phyloP scores from a whole-genome alignment of 2,888 invertebrate species.

The Criorhina ranunculi region DNA sequence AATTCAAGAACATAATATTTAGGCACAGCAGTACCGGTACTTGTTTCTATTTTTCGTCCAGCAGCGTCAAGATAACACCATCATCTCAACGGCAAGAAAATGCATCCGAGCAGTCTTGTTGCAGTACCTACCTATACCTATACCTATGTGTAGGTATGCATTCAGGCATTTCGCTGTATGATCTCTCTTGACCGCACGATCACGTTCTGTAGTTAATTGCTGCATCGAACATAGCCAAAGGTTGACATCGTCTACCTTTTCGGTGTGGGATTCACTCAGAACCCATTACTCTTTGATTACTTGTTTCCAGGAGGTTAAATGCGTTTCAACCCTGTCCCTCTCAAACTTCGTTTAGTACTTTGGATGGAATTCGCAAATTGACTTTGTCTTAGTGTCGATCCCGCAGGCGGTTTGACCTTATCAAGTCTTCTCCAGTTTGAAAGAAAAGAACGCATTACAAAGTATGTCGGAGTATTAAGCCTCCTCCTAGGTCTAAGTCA shows the following conservation, averaged over 20 bases:
- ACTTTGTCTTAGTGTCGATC: conserved; percentile 47
- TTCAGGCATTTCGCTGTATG: conserved; percentile 69
- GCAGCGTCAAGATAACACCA: conserved; percentile 62
- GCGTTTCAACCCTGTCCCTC: conserved; percentile 67
- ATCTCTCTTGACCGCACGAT: conserved; percentile 75
- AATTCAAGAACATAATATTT: conserved; percentile 68
- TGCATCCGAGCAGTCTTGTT: conserved; percentile 34
- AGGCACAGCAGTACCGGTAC: conserved; percentile 51
- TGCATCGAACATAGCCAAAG: conserved; percentile 76
- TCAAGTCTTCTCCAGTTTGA: conserved; percentile 10
- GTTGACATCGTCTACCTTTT: conserved; percentile 69
- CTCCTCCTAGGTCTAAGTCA: too few relatives aligned
- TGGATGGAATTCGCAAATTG: conserved; percentile 52
- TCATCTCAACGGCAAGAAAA: conserved; percentile 38
- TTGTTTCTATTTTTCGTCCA: conserved; percentile 19
- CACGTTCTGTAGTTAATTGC: conserved; percentile 76
- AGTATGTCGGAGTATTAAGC: too few relatives aligned
- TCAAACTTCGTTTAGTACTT: conserved; percentile 29
- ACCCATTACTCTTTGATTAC: conserved; percentile 51
- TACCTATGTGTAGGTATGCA: conserved; percentile 46
- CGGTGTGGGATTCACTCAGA: conserved; percentile 54
- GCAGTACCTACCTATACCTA: too few relatives aligned
- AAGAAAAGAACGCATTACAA: neutral
- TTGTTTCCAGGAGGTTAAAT: conserved; percentile 64
- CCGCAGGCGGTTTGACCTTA: conserved; percentile 42